Conservation (phyloP, 1,140 invertebrate species). For the Lineus longissimus region DNA sequence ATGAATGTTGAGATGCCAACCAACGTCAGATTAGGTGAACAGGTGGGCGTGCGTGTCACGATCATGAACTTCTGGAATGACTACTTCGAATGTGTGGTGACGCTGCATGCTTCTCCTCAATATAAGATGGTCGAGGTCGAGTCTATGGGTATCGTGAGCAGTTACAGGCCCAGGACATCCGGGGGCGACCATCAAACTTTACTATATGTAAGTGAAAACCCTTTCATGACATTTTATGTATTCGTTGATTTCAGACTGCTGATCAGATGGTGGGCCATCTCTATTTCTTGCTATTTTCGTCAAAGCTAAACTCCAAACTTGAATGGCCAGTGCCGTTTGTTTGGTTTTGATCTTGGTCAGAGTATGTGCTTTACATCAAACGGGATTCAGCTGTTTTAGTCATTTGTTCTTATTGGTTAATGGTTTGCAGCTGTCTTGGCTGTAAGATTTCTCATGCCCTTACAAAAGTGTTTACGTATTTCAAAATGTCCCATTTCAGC, state of each 20-base stretch:
- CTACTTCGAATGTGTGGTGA: constrained; percentile 68
- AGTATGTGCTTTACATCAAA: too few species aligned
- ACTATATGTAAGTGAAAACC: constrained; percentile 75
- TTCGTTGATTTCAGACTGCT: too few species aligned
- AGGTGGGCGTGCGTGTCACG: constrained; percentile 84
- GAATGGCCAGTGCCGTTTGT: too few species aligned
- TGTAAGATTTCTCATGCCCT: too few species aligned
- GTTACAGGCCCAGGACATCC: constrained; percentile 73
- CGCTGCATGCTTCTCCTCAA: constrained; percentile 70
- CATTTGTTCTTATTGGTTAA: too few species aligned
- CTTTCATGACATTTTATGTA: constrained; percentile 59
- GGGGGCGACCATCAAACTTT: constrained; percentile 92
- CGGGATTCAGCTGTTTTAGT: too few species aligned
- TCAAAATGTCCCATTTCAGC: constrained; percentile 34
- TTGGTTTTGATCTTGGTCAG: too few species aligned
- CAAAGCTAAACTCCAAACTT: too few species aligned
- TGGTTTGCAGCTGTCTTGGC: too few species aligned
- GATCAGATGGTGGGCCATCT: not conserved
- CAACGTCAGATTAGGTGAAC: constrained; percentile 81
- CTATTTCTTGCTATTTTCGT: constrained; percentile 3
- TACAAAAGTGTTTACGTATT: too few species aligned
- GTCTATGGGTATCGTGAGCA: constrained; percentile 76
- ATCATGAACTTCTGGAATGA: constrained; percentile 92
- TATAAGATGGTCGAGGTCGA: constrained; percentile 95
- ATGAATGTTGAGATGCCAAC: constrained; percentile 91